Evolutionary conservation across 92 coral and sea anemone species (phyloP), one percentile per base, ranked within the genome.

Genomic region (Muricea muricata): DNA sequence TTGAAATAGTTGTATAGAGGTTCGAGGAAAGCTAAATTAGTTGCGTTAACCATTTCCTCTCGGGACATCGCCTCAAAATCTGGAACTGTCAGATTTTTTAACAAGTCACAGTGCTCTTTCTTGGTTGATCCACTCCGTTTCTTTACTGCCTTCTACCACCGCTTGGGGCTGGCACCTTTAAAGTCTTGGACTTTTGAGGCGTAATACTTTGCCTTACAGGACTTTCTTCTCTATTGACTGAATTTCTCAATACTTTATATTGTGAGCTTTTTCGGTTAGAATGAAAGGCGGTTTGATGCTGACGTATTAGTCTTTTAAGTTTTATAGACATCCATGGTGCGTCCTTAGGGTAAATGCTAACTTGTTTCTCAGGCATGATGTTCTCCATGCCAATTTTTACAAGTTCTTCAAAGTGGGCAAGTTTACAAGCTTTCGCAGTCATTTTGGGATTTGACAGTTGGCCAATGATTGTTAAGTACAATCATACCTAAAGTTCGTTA

Each of bases 261-360:
- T 60, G 35, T 30, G 37, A 50, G 42, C 78, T 48, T 68, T 66
- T 20, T 33, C 41, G 78, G 15, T 78, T 78, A n/a, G 70, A 61
- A 70, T 86, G 76, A 65, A 88, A 83, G 84, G 88, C 85, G 21
- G 0, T 29, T 37, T 84, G 85, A 66, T 63, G 81, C 71, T 32
- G 45, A 50, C 69, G 86, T 57, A 84, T 84, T 37, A 89, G 69
- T 26, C 72, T 45, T 57, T 89, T 85, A 56, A 89, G 81, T 60
- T 69, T 84, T 7, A 78, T 83, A 35, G 89, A 74, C 89, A 78
- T 84, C 89, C 89, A 89, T 20, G 89, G 92, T 8, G 86, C 89
- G 42, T 84, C 83, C 75, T 72, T 85, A 25, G 86, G 85, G 67
- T 73, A 79, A 35, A 80, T 76, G 56, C 39, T 80, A 57, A 81